phyloP scores from a whole-genome alignment of 2,797 vertebrate species.

The Strix occidentalis region DNA sequence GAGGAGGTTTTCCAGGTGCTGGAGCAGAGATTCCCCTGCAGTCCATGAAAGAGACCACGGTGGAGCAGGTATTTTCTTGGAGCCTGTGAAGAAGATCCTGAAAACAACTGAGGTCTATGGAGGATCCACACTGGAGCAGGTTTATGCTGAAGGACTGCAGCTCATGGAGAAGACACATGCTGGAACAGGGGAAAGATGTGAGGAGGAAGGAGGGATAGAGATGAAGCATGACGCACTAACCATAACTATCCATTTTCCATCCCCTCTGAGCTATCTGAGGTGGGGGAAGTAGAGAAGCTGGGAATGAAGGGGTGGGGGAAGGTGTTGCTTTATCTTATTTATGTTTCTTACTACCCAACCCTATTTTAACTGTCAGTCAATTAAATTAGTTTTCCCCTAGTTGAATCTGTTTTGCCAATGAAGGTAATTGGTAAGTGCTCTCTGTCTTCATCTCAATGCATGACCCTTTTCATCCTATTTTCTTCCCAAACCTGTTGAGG shows the following conservation, averaged over 20 bases:
- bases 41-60: neutral
- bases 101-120: no score
- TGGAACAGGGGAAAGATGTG: neutral
- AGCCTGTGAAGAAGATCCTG: neutral
- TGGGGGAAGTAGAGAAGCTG: neutral
- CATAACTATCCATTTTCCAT: neutral
- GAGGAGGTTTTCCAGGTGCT: neutral
- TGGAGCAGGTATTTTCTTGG: no score
- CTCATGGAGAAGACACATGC: neutral
- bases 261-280: neutral
- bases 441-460: neutral
- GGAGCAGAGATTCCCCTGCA: neutral
- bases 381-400: neutral
- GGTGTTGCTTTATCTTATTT: neutral
- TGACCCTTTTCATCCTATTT: neutral
- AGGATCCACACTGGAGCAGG: neutral
- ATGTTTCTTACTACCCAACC: neutral
- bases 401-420: neutral
- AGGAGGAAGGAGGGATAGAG: neutral
- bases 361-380: neutral
- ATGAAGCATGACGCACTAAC: accelerated
- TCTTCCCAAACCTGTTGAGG: neutral
- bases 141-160: neutral
- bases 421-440: neutral
- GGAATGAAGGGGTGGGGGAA: neutral